Evolutionary conservation across 2,888 invertebrate genomes (phyloP).

Genomic region (Oxycera nigricornis): DNA sequence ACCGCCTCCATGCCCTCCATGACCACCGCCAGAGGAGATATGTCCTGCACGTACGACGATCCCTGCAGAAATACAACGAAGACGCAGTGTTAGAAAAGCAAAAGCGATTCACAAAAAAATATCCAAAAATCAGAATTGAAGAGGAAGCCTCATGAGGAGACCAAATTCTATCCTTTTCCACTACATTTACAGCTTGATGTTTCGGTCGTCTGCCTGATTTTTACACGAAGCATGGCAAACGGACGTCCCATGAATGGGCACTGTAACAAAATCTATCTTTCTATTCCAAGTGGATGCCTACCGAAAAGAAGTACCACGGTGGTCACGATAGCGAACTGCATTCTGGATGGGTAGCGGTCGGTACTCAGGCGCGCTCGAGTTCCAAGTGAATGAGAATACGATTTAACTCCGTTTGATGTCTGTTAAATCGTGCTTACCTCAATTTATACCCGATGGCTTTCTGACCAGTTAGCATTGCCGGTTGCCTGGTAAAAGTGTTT

Average conservation of each 20-base stretch:
- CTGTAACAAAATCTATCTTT: too few relatives aligned
- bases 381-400: conserved; percentile 27
- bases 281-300: too few relatives aligned
- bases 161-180: background rate
- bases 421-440: conserved; percentile 18
- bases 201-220: background rate
- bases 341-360: conserved; percentile 21
- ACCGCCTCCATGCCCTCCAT: conserved; percentile 25
- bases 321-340: conserved; percentile 33
- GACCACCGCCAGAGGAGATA: conserved; percentile 12
- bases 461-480: background rate
- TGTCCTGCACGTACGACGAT: background rate
- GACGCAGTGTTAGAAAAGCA: too few relatives aligned
- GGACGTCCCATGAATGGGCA: too few relatives aligned
- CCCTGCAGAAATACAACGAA: too few relatives aligned
- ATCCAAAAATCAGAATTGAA: too few relatives aligned
- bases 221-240: background rate
- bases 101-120: too few relatives aligned
- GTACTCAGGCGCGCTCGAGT: conserved; percentile 23
- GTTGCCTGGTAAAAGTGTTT: conserved; percentile 19
- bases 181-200: background rate
- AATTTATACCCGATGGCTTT: conserved; percentile 27
- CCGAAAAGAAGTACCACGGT: conserved; percentile 36
- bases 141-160: too few relatives aligned
- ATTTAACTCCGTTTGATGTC: conserved; percentile 24